phyloP scores from a whole-genome alignment of 2,113 vertebrate genomes.

The Lepidothrix coronata region DNA sequence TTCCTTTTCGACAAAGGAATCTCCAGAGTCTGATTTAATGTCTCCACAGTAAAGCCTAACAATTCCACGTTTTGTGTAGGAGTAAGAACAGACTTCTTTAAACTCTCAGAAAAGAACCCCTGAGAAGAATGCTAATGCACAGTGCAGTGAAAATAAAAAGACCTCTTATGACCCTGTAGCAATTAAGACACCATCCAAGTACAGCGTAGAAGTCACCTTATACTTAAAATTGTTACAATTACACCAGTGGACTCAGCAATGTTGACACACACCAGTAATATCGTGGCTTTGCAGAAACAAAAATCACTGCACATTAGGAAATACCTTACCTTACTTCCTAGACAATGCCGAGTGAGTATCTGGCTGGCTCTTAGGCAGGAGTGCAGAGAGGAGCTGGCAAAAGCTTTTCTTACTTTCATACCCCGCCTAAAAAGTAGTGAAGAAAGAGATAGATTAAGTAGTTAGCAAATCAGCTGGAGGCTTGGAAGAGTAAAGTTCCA shows the following conservation, averaged over 20 bases:
- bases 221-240: not conserved
- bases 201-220: not conserved
- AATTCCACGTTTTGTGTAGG: conserved; percentile 63
- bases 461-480: not conserved
- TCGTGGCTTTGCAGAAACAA: not conserved
- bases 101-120: not conserved
- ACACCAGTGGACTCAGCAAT: not conserved
- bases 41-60: conserved; percentile 54
- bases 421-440: not conserved
- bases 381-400: not conserved
- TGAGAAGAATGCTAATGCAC: conserved; percentile 52
- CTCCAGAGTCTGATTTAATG: conserved; percentile 60
- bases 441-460: not conserved
- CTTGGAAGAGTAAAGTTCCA: not conserved
- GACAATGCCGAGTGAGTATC: not conserved
- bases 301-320: not conserved
- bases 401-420: not conserved
- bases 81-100: conserved; percentile 57
- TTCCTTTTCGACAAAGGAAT: conserved; percentile 52
- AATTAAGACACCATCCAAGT: conserved; percentile 42
- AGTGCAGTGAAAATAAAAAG: not conserved
- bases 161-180: conserved; percentile 13
- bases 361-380: not conserved
- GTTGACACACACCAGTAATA: not conserved
- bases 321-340: not conserved